phyloP scores from a whole-genome alignment of 2,113 vertebrate genomes.

The Sula dactylatra region DNA sequence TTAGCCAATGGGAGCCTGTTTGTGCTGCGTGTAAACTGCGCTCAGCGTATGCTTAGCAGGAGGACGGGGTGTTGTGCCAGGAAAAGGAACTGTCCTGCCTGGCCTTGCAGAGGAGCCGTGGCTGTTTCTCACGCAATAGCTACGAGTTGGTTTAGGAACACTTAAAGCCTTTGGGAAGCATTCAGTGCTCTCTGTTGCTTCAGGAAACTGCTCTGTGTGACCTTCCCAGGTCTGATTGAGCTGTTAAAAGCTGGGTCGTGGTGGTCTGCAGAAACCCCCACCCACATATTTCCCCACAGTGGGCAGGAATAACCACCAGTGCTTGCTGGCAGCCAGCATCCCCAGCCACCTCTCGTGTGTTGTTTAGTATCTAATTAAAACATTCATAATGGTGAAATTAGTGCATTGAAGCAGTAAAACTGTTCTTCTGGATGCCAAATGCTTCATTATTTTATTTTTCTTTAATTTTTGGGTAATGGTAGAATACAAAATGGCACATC shows the following conservation, averaged over 20 bases:
- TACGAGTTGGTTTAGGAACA: fast-evolving
- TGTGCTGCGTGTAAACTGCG: fast-evolving
- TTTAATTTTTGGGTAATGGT: neutral
- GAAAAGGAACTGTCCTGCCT: fast-evolving
- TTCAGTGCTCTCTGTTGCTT: fast-evolving
- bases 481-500: neutral
- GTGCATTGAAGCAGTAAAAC: neutral
- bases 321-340: neutral
- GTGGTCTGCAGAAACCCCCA: neutral
- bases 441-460: neutral
- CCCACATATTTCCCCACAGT: fast-evolving
- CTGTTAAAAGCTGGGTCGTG: fast-evolving
- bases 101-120: fast-evolving
- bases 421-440: neutral
- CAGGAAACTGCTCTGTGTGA: fast-evolving
- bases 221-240: too few species aligned
- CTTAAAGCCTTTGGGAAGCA: neutral
- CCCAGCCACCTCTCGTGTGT: fast-evolving
- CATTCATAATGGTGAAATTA: neutral
- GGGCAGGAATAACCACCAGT: neutral
- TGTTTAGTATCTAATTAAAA: neutral
- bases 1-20: fast-evolving
- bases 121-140: neutral
- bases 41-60: fast-evolving
- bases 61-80: neutral